Base-by-base conservation (phyloP, 2,797 vertebrate genomes). In the Liasis olivaceus region DNA sequence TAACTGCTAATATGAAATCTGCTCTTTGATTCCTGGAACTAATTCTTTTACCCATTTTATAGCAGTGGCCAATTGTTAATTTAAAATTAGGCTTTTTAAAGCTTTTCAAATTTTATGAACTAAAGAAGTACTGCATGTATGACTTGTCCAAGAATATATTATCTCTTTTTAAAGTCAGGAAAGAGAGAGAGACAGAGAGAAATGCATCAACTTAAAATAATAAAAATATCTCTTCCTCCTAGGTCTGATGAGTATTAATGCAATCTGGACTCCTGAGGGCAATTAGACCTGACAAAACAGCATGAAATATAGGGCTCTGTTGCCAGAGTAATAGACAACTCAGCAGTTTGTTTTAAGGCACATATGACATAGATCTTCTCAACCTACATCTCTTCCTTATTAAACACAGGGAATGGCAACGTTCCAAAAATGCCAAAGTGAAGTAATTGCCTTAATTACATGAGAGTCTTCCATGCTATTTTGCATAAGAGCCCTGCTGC, bases 181-280 rank as follows among this genome's bases (percentile, higher is more conserved):
- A 13, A 51, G 31, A 69, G 24, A 36, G 47, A 15, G 77, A 51
- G 20, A 36, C 1, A 36, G 31, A 26, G 47, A 87, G 22, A 20
- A 64, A 90, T 31, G 54, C 56, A 28, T 91, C 47, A 28, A 4
- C 66, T 14, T 85, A 89, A 93, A 94, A 87, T 77, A 86, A 84
- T n/a, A 66, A 93, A 93, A 85, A 24, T n/a, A 77, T 60, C 58
- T 36, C 4, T 69, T 90, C 90, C 60, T 31, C 59, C 24, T 64
- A 36, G 72, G 77, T 60, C 58, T 90, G 66, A 92, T 92, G 93
- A 89, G n/a, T 22, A 89, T 86, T 62, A 81, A 90, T 62, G 58
- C 51, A 15, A 47, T 89, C 93, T 92, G 91, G 89, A 20, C 11
- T 14, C 31, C 24, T 24, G 47, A 47, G 28, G 87, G 90, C 84